Conservation (phyloP, 2,113 vertebrate genomes). For the Redunca redunca region DNA sequence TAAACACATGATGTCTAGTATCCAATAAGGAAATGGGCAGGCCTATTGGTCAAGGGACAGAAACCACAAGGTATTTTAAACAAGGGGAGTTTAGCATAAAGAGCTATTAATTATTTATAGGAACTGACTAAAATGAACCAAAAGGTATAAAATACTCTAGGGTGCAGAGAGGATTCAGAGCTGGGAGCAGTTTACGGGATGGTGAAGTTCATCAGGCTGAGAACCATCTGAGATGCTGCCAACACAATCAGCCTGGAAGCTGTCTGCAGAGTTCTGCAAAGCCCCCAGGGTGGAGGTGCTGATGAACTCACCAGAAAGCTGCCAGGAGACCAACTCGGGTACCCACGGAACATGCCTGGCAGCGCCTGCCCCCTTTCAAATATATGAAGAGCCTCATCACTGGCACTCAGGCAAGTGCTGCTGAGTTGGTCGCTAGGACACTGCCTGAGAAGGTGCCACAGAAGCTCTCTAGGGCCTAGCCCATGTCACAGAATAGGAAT, state of each 20-base stretch:
- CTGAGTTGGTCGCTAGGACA: background rate
- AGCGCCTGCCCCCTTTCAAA: background rate
- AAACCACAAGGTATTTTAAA: background rate
- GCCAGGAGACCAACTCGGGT: background rate
- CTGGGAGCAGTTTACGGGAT: background rate
- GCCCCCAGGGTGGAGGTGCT: background rate
- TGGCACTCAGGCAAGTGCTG: background rate
- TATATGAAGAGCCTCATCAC: background rate
- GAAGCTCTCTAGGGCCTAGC: background rate
- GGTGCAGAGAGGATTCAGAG: background rate
- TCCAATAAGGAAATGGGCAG: background rate
- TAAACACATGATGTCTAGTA: background rate
- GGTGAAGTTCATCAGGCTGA: background rate
- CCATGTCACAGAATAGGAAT: background rate
- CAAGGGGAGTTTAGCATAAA: background rate
- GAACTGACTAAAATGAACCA: background rate
- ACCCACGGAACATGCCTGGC: background rate
- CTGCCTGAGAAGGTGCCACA: background rate
- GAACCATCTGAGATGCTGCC: background rate
- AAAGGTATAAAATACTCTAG: background rate
- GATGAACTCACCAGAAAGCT: background rate
- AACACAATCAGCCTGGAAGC: background rate
- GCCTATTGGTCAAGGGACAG: background rate
- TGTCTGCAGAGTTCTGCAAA: background rate
- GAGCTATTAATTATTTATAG: background rate